Evolutionary conservation across 2,113 vertebrate species (phyloP).

Genomic region (Hippocampus guttulatus): DNA sequence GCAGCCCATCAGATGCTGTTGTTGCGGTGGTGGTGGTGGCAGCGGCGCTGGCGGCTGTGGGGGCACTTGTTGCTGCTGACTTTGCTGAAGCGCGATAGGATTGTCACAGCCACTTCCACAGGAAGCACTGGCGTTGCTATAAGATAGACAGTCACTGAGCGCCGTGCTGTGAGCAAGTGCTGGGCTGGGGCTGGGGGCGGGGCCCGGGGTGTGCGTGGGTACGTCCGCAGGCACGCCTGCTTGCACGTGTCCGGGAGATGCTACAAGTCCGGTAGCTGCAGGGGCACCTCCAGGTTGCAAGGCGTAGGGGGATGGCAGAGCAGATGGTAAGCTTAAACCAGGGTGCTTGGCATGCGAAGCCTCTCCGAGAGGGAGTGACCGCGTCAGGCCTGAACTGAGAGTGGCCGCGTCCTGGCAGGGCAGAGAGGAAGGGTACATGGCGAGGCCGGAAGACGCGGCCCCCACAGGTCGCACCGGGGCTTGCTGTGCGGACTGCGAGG

Average conservation of each 20-base stretch:
- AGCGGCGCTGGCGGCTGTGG: conserved; percentile 67
- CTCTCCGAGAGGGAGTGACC: conserved; percentile 78
- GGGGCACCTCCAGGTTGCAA: conserved; percentile 68
- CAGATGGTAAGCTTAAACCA: conserved; percentile 75
- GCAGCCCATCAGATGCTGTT: conserved; percentile 76
- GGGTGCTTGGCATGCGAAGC: conserved; percentile 74
- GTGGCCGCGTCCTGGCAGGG: conserved; percentile 66
- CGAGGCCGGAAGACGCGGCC: conserved; percentile 75
- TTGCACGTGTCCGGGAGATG: conserved; percentile 68
- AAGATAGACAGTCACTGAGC: conserved; percentile 83
- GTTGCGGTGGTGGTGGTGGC: conserved; percentile 47
- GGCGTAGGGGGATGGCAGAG: conserved; percentile 70
- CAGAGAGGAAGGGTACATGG: conserved; percentile 56
- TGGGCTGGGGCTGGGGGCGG: conserved; percentile 85
- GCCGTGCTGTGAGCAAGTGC: conserved; percentile 86
- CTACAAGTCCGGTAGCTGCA: conserved; percentile 49
- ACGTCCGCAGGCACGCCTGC: conserved; percentile 75
- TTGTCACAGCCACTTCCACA: conserved; percentile 63
- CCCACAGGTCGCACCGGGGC: conserved; percentile 70
- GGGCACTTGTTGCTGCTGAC: conserved; percentile 69
- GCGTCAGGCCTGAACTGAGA: conserved; percentile 60
- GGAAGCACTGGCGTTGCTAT: conserved; percentile 75
- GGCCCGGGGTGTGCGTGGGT: conserved; percentile 85
- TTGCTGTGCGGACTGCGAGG: conserved; percentile 64
- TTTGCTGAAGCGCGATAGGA: conserved; percentile 53